Conservation (phyloP, 1,140 invertebrate species). For the Limonius californicus region DNA sequence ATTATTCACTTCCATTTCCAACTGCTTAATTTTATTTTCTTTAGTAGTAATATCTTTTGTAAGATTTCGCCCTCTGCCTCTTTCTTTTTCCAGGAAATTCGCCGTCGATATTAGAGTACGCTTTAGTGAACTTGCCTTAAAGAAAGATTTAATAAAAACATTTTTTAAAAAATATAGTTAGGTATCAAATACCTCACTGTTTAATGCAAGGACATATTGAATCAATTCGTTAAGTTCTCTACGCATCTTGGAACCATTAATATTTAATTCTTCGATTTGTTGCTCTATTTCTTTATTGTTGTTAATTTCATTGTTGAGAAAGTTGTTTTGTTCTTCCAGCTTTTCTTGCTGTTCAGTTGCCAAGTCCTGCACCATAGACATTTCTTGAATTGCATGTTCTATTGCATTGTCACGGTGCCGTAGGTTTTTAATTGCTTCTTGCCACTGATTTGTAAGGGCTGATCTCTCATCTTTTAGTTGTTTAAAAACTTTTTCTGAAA, state of each 20-base stretch:
- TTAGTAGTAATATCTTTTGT: slow-evolving; percentile 29
- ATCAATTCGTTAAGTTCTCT: slow-evolving; percentile 30
- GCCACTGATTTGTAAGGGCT: slow-evolving; percentile 47
- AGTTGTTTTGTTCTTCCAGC: slow-evolving; percentile 39
- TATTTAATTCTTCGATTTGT: slow-evolving; percentile 34
- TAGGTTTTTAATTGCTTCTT: slow-evolving; percentile 53
- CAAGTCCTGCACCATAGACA: slow-evolving; percentile 26
- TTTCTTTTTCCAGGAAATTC: slow-evolving; percentile 35
- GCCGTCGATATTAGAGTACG: slow-evolving; percentile 26
- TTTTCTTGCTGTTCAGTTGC: slow-evolving; percentile 34
- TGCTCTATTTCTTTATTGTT: slow-evolving; percentile 39
- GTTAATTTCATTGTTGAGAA: slow-evolving; percentile 38
- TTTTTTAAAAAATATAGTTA: neutral
- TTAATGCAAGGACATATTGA: slow-evolving; percentile 27
- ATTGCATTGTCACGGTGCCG: slow-evolving; percentile 55
- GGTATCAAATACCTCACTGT: slow-evolving; percentile 38
- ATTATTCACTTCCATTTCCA: slow-evolving; percentile 15
- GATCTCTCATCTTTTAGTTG: slow-evolving; percentile 37
- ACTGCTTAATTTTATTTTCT: slow-evolving; percentile 25
- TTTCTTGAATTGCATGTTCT: slow-evolving; percentile 44
- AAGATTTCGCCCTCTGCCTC: slow-evolving; percentile 25
- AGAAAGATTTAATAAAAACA: slow-evolving; percentile 15
- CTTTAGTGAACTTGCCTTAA: slow-evolving; percentile 32
- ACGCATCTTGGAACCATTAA: slow-evolving; percentile 30
- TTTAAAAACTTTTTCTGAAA: slow-evolving; percentile 38